These are phyloP conservation scores for Xanthorhoe spadicearia DNA, from an alignment of 2,888 invertebrate species.

Conservation along the genomic window DNA sequence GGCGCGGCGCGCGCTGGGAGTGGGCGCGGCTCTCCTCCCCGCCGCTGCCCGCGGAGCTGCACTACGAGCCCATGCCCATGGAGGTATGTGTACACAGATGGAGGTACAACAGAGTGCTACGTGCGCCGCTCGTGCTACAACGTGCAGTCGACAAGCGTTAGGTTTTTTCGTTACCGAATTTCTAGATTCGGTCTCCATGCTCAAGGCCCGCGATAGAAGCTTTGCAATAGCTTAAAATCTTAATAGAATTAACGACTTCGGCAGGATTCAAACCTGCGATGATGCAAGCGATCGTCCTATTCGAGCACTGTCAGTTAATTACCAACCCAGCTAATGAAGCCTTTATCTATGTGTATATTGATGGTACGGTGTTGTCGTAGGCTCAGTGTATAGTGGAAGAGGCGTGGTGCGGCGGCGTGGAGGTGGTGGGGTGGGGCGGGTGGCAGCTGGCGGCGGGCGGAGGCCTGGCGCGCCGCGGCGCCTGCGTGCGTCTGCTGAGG, in stretches of 20 bases:
- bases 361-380: slow-evolving; percentile 41
- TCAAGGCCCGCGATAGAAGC: too few relatives aligned
- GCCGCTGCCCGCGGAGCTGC: slow-evolving; percentile 59
- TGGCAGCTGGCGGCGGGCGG: slow-evolving; percentile 88
- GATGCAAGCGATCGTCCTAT: too few relatives aligned
- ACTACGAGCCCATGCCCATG: slow-evolving; percentile 77
- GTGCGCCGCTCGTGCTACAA: slow-evolving; percentile 92
- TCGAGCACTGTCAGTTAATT: too few relatives aligned
- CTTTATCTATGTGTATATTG: too few relatives aligned
- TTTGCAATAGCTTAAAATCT: too few relatives aligned
- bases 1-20: slow-evolving; percentile 95
- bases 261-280: too few relatives aligned
- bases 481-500: slow-evolving; percentile 78
- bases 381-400: slow-evolving; percentile 92
- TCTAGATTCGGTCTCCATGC: too few relatives aligned
- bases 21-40: slow-evolving; percentile 89
- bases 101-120: slow-evolving; percentile 69
- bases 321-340: too few relatives aligned
- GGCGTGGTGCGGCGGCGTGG: slow-evolving; percentile 88
- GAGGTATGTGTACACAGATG: slow-evolving; percentile 81
- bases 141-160: slow-evolving; percentile 89
- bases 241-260: too few relatives aligned
- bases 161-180: too few relatives aligned
- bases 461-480: slow-evolving; percentile 75
- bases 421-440: slow-evolving; percentile 76